Conservation (phyloP, 2,888 invertebrate genomes). For the Biston betularia region DNA sequence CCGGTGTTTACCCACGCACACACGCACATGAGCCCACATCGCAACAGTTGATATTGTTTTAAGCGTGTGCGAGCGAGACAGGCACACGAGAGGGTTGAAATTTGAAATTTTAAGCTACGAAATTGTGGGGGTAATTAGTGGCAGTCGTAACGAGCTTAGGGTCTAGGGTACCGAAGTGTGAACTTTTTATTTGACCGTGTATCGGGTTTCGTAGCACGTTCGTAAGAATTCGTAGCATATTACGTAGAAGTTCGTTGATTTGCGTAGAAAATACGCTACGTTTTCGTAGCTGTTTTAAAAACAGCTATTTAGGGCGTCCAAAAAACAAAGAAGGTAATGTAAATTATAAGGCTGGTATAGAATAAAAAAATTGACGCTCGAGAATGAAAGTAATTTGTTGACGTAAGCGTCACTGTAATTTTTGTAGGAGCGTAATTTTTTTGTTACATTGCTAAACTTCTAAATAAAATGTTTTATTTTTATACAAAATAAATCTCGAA, state of each 20-base stretch:
- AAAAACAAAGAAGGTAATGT: too few relatives aligned
- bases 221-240: constrained; percentile 11
- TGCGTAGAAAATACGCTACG: background rate
- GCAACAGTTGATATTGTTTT: constrained; percentile 77
- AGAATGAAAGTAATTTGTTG: too few relatives aligned
- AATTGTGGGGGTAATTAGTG: constrained; percentile 80
- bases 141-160: constrained; percentile 75
- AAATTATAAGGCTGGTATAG: too few relatives aligned
- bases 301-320: too few relatives aligned
- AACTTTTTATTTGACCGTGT: constrained; percentile 64
- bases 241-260: background rate
- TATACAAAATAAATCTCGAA: too few relatives aligned
- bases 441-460: too few relatives aligned
- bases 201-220: constrained; percentile 32
- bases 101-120: constrained; percentile 77
- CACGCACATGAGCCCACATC: constrained; percentile 59
- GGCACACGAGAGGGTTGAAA: constrained; percentile 61
- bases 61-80: constrained; percentile 64
- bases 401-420: too few relatives aligned
- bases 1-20: constrained; percentile 86
- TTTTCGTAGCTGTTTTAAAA: background rate
- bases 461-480: too few relatives aligned
- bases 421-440: too few relatives aligned
- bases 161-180: constrained; percentile 69
- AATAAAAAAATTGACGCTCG: too few relatives aligned